A percentile compares a stretch with the other conserved stretches of the same genome.
Evolutionary conservation across 2,113 vertebrate genomes (phyloP).

Genomic region (Tetrax tetrax): DNA sequence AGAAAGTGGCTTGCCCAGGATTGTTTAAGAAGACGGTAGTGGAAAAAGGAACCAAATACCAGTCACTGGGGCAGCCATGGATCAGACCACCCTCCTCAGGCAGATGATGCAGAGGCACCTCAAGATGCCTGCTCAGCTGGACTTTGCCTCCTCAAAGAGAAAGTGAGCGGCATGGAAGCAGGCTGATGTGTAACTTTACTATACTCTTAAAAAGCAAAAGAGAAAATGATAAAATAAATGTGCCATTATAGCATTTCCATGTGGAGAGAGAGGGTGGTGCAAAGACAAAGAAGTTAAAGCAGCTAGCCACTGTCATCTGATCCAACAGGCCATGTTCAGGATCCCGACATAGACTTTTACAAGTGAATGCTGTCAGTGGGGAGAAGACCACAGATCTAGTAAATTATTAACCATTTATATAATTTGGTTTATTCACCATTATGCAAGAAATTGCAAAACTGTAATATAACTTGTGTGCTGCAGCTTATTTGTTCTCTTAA

Average conservation of each 20-base stretch:
- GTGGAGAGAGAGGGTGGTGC: background rate
- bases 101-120: background rate
- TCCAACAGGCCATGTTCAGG: background rate
- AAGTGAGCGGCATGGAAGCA: background rate
- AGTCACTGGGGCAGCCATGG: background rate
- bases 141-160: background rate
- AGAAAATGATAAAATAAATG: background rate
- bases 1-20: background rate
- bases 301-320: background rate
- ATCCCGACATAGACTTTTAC: background rate
- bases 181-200: background rate
- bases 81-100: background rate
- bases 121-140: background rate
- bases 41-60: background rate
- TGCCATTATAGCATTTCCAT: background rate
- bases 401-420: background rate
- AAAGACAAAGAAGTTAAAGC: background rate
- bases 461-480: background rate
- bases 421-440: background rate
- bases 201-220: background rate
- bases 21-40: background rate
- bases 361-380: background rate
- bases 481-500: background rate
- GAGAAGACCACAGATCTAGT: background rate
- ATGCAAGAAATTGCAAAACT: background rate